These are phyloP conservation scores for Platysteira castanea DNA, from an alignment of 2,113 vertebrate genomes.

Conservation along the genomic window DNA sequence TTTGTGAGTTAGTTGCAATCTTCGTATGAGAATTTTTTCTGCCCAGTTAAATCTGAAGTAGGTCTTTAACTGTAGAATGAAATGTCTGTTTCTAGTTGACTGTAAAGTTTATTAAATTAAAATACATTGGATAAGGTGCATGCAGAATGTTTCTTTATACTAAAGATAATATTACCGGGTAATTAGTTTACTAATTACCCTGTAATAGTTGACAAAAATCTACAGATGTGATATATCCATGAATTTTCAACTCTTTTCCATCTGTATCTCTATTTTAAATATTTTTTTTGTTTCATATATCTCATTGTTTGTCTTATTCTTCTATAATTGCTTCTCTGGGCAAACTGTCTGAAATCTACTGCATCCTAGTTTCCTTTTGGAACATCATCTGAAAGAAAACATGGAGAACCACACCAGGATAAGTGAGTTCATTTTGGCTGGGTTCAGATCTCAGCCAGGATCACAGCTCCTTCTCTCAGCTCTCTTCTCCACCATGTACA, in stretches of 20 bases:
- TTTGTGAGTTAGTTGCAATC: background rate
- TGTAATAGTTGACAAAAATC: background rate
- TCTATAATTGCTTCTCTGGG: background rate
- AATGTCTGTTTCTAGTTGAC: background rate
- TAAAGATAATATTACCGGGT: background rate
- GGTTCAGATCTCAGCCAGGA: background rate
- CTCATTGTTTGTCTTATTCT: background rate
- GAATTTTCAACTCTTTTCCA: background rate
- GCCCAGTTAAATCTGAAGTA: background rate
- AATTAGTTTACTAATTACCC: background rate
- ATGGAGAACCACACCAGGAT: constrained; percentile 29
- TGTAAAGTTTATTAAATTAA: background rate
- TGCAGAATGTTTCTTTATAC: background rate
- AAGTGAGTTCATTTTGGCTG: constrained; percentile 43
- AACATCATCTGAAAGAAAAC: background rate
- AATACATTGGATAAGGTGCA: background rate
- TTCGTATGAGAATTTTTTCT: background rate
- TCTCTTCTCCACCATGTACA: constrained; percentile 37
- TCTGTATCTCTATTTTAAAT: background rate
- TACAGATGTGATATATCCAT: background rate
- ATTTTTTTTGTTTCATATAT: background rate
- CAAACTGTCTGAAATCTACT: background rate
- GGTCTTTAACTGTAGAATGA: background rate
- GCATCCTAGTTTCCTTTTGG: background rate
- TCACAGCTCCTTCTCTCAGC: constrained; percentile 20